Evolutionary conservation across 2,888 invertebrate genomes (phyloP).

Genomic region (Ophion slaviceki): DNA sequence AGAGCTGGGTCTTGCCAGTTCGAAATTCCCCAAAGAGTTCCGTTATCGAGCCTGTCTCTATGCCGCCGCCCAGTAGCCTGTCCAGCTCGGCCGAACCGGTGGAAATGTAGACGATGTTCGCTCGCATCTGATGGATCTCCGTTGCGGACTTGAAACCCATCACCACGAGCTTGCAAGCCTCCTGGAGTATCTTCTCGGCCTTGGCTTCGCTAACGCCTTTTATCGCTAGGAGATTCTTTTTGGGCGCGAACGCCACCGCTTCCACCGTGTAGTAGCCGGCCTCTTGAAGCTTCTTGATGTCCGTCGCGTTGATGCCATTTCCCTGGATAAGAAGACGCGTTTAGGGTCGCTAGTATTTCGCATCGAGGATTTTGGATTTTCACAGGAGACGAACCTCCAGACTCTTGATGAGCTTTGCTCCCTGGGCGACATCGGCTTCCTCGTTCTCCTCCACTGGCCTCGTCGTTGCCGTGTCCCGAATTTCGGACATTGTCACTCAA

Average conservation of each 20-base stretch:
- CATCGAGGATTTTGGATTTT: neutral
- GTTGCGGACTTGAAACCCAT: conserved; percentile 99
- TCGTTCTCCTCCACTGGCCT: conserved; percentile 74
- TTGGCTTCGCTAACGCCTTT: conserved; percentile 99
- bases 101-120: conserved; percentile 97
- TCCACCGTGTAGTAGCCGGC: conserved; percentile 98
- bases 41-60: conserved; percentile 99
- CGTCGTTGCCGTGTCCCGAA: conserved; percentile 69
- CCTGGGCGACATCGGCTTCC: conserved; percentile 73
- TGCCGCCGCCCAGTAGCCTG: conserved; percentile 96
- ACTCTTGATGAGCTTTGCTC: conserved; percentile 77
- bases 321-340: conserved; percentile 86
- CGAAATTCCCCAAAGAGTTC: conserved; percentile 99
- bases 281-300: conserved; percentile 96
- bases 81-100: conserved; percentile 98
- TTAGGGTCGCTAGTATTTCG: neutral
- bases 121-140: conserved; percentile 96
- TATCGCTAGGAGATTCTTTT: conserved; percentile 93
- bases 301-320: conserved; percentile 94
- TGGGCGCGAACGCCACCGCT: conserved; percentile 97
- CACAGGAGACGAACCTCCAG: conserved; percentile 73
- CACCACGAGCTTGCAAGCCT: conserved; percentile 96
- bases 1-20: conserved; percentile 98
- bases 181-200: conserved; percentile 96
- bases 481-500: conserved; percentile 50